Conservation (phyloP, 1,140 invertebrate genomes). For the Nasonia vitripennis region DNA sequence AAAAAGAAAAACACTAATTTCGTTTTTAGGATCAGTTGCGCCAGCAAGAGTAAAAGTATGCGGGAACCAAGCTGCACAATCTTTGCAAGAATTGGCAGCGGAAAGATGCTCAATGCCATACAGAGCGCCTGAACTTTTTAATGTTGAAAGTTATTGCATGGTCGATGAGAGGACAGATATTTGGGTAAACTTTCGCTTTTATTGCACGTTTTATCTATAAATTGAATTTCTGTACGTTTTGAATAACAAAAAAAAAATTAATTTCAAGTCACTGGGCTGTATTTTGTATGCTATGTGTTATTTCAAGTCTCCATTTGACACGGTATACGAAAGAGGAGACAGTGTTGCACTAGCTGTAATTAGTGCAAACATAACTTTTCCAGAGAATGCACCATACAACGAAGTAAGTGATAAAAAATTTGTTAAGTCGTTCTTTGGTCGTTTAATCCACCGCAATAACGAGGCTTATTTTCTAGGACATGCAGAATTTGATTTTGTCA, state of each 20-base stretch:
- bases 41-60: conserved; percentile 85
- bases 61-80: conserved; percentile 82
- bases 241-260: conserved; percentile 45
- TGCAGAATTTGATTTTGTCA: conserved; percentile 82
- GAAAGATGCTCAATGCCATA: conserved; percentile 93
- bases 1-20: too few relatives aligned
- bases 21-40: conserved; percentile 82
- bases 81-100: conserved; percentile 87
- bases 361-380: conserved; percentile 85
- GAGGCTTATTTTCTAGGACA: conserved; percentile 74
- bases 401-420: conserved; percentile 72
- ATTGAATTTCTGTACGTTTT: conserved; percentile 18
- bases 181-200: conserved; percentile 80
- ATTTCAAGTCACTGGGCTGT: conserved; percentile 88
- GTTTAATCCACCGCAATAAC: background rate
- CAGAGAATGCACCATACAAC: conserved; percentile 81
- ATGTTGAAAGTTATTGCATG: conserved; percentile 86
- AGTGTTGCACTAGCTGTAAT: conserved; percentile 91
- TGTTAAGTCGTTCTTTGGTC: conserved; percentile 4
- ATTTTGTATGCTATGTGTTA: conserved; percentile 90
- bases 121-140: conserved; percentile 91
- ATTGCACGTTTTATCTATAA: conserved; percentile 3
- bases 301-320: conserved; percentile 91
- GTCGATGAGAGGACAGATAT: conserved; percentile 92
- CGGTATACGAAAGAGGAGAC: conserved; percentile 89